Evolutionary conservation across 2,888 invertebrate genomes (phyloP), one percentile per base, ranked within the genome.

Genomic region (Cylloceria caligata): DNA sequence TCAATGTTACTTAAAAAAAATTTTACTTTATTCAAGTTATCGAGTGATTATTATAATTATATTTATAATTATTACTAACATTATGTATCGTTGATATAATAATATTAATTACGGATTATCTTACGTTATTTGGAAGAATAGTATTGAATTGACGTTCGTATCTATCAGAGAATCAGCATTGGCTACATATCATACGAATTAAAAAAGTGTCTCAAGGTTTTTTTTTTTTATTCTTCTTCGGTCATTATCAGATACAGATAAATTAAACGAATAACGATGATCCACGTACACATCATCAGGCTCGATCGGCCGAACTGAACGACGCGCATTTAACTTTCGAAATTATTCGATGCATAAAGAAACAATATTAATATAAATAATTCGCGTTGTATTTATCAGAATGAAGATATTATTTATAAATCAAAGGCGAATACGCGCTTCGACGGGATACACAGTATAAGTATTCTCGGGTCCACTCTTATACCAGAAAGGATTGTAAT

Each of bases 151-250:
- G 60, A 78, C 69, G 78, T 80, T 75, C 79, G 42, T 71, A 83
- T 36, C 62, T 82, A 78, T 83, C 69, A 78, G 69, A 73, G 79
- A 83, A 78, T 78, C 85, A 80, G 77, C 82, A 78, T 84, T 80
- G 73, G 80, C 80, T 84, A 82, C 83, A 85, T 85, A 85, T 85
- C 85, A 84, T 79, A 60, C 64, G 75, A 49, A 71, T 71, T 71
- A 42, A 68, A 68, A 16, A 42, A 45, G 16, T 80, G 36, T 76
- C 55, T 39, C 36, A 76, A 69, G 64, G 11, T 67, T 62, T 62
- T 49, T 79, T 79, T 60, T n/a, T n/a, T n/a, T n/a, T n/a, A n/a
- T n/a, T n/a, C n/a, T n/a, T n/a, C n/a, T n/a, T 30, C 47, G 27
- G 52, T 39, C 36, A 42, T 64, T 42, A 76, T 69, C 55, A 39